Evolutionary conservation across 2,113 vertebrate genomes (phyloP).

Genomic region (Mormyrus iriodes): DNA sequence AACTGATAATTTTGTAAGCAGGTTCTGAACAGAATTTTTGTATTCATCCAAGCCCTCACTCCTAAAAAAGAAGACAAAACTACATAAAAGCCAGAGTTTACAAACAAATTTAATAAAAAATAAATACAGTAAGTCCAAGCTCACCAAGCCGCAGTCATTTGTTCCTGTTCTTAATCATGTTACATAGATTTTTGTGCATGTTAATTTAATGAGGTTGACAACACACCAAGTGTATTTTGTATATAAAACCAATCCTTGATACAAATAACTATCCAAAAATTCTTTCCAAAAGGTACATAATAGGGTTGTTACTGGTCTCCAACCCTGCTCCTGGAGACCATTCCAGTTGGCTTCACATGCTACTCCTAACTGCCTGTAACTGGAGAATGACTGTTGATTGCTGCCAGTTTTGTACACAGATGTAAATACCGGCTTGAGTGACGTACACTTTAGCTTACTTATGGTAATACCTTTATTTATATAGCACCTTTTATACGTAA

Average conservation of each 20-base stretch:
- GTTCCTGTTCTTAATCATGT: neutral
- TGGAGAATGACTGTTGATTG: neutral
- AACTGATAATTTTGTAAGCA: neutral
- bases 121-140: neutral
- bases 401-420: neutral
- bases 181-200: neutral
- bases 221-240: neutral
- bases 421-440: neutral
- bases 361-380: neutral
- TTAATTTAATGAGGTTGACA: neutral
- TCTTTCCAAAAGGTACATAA: neutral
- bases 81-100: neutral
- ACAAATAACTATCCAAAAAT: neutral
- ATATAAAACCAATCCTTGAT: constrained; percentile 1
- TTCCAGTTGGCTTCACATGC: neutral
- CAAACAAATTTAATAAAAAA: neutral
- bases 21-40: neutral
- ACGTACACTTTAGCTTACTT: neutral
- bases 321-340: neutral
- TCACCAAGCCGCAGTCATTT: neutral
- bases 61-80: neutral
- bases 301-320: neutral
- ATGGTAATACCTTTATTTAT: constrained; percentile 2
- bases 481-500: constrained; percentile 6
- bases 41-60: neutral